Percentiles rank a stretch among this genome's conserved stretches.
These are phyloP conservation scores for Plutomurus gul DNA, from an alignment of 1,140 invertebrate genomes.

Conservation along the genomic window DNA sequence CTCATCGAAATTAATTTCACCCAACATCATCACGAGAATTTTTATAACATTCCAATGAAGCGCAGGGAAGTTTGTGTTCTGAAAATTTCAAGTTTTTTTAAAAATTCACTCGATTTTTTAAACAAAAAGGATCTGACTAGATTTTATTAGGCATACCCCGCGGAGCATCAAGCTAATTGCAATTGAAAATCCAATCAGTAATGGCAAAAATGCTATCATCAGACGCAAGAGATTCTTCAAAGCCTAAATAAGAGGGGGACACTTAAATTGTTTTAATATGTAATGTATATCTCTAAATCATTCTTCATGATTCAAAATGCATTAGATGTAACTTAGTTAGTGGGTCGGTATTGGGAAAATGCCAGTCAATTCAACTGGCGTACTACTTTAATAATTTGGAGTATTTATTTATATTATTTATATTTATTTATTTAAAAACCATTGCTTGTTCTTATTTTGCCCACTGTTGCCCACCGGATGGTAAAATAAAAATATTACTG, in stretches of 20 bases:
- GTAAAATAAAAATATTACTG: too few relatives aligned
- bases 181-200: slow-evolving; percentile 2
- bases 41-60: not conserved
- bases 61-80: not conserved
- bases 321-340: too few relatives aligned
- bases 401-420: too few relatives aligned
- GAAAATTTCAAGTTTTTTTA: not conserved
- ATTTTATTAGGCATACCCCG: not conserved
- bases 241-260: not conserved
- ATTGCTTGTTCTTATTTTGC: too few relatives aligned
- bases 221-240: slow-evolving; percentile 1
- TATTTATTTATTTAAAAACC: too few relatives aligned
- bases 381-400: too few relatives aligned
- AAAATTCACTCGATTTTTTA: not conserved
- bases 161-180: slow-evolving; percentile 23
- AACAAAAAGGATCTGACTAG: not conserved
- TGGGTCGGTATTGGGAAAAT: too few relatives aligned
- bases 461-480: too few relatives aligned
- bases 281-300: too few relatives aligned
- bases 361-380: too few relatives aligned
- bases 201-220: slow-evolving; percentile 17
- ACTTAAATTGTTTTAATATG: not conserved
- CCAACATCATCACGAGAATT: slow-evolving; percentile 26
- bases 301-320: too few relatives aligned
- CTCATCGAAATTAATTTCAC: slow-evolving; percentile 29